phyloP scores from a whole-genome alignment of 64 coral and sea anemone genomes.

The Montipora cactus region DNA sequence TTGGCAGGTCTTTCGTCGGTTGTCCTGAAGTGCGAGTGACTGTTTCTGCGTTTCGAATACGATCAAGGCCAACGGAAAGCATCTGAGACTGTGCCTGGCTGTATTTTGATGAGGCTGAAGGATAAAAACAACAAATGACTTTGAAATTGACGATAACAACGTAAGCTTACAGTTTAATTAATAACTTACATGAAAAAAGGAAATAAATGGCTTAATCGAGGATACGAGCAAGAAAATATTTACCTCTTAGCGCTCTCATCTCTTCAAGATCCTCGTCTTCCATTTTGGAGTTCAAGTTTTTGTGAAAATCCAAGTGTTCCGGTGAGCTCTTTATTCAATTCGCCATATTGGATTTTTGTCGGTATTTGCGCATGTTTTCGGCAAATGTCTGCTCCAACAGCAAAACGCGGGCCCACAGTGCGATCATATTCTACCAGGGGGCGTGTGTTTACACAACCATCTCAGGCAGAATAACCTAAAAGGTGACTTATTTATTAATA shows the following conservation, averaged over 20 bases:
- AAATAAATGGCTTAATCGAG: not conserved
- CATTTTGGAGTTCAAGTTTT: not conserved
- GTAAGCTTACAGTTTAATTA: no score
- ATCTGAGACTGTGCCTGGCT: not conserved
- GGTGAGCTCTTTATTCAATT: not conserved
- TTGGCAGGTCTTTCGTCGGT: not conserved
- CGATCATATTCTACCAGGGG: no score
- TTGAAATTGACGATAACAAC: not conserved
- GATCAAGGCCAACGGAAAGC: not conserved
- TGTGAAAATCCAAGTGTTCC: not conserved
- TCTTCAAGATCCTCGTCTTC: slow-evolving; percentile 74
- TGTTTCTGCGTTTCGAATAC: not conserved
- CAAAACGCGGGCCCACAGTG: no score
- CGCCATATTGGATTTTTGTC: slow-evolving; percentile 20
- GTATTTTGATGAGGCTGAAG: slow-evolving; percentile 20
- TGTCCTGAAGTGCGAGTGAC: slow-evolving; percentile 29
- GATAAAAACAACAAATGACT: not conserved
- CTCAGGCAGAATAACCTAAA: no score
- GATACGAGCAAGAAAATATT: not conserved
- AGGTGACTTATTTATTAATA: no score
- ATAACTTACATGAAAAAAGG: no score
- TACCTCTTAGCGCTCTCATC: slow-evolving; percentile 65
- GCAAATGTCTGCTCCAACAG: not conserved
- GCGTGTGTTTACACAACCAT: no score
- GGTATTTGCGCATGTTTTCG: not conserved